Conservation (phyloP, 2,888 invertebrate genomes). For the Corythucha ciliata region DNA sequence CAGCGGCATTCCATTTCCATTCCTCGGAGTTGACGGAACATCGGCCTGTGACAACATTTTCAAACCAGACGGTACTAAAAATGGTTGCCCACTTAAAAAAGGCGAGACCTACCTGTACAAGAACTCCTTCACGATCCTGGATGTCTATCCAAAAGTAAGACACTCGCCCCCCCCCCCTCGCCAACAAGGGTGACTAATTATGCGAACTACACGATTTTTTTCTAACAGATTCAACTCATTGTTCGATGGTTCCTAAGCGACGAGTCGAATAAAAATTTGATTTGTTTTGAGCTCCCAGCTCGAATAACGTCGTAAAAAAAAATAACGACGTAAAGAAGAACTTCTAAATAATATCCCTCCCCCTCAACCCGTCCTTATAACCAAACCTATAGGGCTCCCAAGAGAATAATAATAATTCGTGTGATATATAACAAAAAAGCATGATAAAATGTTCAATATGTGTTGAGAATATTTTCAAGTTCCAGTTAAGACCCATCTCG, state of each 20-base stretch:
- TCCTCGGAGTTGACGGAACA: slow-evolving; percentile 63
- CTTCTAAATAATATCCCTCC: too few relatives aligned
- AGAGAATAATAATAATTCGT: too few relatives aligned
- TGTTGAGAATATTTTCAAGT: too few relatives aligned
- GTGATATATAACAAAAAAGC: too few relatives aligned
- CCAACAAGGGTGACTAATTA: background rate
- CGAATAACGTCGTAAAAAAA: too few relatives aligned
- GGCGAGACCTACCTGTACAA: slow-evolving; percentile 60
- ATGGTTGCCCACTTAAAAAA: slow-evolving; percentile 58
- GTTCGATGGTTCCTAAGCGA: slow-evolving; percentile 25
- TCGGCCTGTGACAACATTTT: slow-evolving; percentile 58
- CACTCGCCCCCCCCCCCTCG: background rate
- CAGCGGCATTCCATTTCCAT: slow-evolving; percentile 56
- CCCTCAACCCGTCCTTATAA: too few relatives aligned
- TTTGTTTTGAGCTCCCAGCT: slow-evolving; percentile 26
- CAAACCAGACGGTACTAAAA: slow-evolving; percentile 49
- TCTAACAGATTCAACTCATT: slow-evolving; percentile 21
- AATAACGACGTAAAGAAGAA: too few relatives aligned
- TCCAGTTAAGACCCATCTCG: too few relatives aligned
- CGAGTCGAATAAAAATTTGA: slow-evolving; percentile 12
- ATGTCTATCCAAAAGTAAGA: slow-evolving; percentile 49
- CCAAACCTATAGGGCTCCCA: too few relatives aligned
- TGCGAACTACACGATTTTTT: background rate
- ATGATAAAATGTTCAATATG: too few relatives aligned
- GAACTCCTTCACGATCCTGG: slow-evolving; percentile 50